Conservation (phyloP, 2,797 vertebrate species). For the Rallus crepitans region DNA sequence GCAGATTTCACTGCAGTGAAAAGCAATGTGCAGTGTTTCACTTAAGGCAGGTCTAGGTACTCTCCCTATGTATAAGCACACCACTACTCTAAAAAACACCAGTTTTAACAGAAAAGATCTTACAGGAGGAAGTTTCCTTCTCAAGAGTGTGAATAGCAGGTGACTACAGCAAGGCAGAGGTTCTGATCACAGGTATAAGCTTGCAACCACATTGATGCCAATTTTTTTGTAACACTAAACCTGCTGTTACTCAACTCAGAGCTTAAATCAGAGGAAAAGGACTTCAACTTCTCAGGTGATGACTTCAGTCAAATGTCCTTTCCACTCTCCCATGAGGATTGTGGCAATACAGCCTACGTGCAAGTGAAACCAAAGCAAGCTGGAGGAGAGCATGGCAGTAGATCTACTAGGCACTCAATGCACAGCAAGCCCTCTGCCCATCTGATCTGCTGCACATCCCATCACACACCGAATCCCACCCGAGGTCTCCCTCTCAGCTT, state of each 20-base stretch:
- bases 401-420: background rate
- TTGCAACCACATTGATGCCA: background rate
- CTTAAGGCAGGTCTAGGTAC: background rate
- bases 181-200: background rate
- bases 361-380: background rate
- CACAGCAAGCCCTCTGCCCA: background rate
- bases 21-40: background rate
- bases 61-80: background rate
- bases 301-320: background rate
- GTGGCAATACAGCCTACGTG: too few relatives aligned
- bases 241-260: background rate
- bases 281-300: background rate
- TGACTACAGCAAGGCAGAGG: background rate
- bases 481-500: background rate
- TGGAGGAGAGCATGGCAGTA: background rate
- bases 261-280: background rate
- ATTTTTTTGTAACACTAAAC: background rate
- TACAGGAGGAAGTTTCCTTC: background rate
- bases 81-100: background rate
- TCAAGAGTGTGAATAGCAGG: background rate
- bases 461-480: accelerated
- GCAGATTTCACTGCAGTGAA: background rate
- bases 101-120: background rate
- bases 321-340: background rate
- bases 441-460: accelerated